These are phyloP conservation scores for Eufriesea mexicana DNA, from an alignment of 1,140 invertebrate species.

Conservation along the genomic window DNA sequence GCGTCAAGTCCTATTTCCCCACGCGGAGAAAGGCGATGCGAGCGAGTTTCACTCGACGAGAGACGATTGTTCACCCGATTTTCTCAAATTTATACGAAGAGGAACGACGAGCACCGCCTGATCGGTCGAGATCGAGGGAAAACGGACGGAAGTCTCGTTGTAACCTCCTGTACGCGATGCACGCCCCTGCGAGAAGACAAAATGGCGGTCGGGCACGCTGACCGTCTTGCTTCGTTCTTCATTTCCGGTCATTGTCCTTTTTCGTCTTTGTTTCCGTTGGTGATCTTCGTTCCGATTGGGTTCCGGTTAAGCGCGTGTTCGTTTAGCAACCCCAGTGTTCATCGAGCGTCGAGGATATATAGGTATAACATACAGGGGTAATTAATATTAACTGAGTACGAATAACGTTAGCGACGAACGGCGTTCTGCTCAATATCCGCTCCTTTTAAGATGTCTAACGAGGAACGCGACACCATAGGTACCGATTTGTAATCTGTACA, in stretches of 20 bases:
- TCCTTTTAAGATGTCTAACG: conserved; percentile 64
- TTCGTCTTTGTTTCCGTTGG: neutral
- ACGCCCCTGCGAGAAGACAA: no score
- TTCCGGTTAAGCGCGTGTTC: neutral
- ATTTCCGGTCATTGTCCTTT: neutral
- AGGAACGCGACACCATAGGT: conserved; percentile 61
- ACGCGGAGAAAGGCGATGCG: no score
- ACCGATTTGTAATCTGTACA: conserved; percentile 70
- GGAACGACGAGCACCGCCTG: no score
- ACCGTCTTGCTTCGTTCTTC: no score
- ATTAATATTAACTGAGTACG: conserved; percentile 55
- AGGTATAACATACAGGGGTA: conserved; percentile 57
- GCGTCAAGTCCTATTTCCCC: no score
- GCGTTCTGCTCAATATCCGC: conserved; percentile 68
- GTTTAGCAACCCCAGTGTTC: conserved; percentile 62
- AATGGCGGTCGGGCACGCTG: no score
- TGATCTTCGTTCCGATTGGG: neutral
- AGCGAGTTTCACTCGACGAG: no score
- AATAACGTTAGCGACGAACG: conserved; percentile 66
- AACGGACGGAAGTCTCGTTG: no score
- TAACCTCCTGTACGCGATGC: no score
- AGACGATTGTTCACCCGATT: no score
- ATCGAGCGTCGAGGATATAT: conserved; percentile 60
- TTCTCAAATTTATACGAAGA: no score
- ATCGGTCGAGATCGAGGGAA: no score